Percentiles rank a stretch among this genome's conserved stretches.
Conservation (phyloP, 2,797 vertebrate genomes). For the Hozukius guyotensis region DNA sequence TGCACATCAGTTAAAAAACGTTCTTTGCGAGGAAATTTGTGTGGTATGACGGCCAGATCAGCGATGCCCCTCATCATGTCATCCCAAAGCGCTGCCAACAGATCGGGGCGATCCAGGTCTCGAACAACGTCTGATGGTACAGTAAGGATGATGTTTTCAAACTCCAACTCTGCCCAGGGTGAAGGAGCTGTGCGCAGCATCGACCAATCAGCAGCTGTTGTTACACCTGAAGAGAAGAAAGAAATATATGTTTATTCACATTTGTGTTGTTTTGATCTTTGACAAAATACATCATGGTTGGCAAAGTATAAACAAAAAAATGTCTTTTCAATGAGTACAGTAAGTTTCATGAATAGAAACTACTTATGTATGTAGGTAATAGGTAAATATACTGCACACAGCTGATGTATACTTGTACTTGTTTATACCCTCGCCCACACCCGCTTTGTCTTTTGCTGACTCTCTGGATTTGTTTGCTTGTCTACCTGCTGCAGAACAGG, state of each 20-base stretch:
- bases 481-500: neutral
- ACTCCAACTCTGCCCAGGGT: slow-evolving; percentile 92
- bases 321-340: too few relatives aligned
- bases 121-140: slow-evolving; percentile 79
- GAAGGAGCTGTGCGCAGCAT: slow-evolving; percentile 70
- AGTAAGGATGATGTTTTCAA: slow-evolving; percentile 88
- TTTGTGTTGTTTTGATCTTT: too few relatives aligned
- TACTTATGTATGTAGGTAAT: neutral
- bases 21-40: slow-evolving; percentile 83
- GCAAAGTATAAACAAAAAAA: neutral
- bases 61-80: slow-evolving; percentile 82
- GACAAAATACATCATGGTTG: neutral
- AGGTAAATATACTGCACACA: neutral
- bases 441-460: neutral
- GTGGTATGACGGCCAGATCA: slow-evolving; percentile 74
- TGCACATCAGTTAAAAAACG: slow-evolving; percentile 88
- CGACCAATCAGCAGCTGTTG: slow-evolving; percentile 47
- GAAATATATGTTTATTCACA: neutral
- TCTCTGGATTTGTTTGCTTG: neutral
- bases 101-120: slow-evolving; percentile 77
- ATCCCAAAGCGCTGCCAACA: slow-evolving; percentile 84
- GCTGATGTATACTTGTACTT: neutral
- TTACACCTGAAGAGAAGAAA: slow-evolving; percentile 52
- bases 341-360: neutral
- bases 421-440: neutral